phyloP scores from a whole-genome alignment of 2,113 vertebrate genomes.

The Xyrauchen texanus region DNA sequence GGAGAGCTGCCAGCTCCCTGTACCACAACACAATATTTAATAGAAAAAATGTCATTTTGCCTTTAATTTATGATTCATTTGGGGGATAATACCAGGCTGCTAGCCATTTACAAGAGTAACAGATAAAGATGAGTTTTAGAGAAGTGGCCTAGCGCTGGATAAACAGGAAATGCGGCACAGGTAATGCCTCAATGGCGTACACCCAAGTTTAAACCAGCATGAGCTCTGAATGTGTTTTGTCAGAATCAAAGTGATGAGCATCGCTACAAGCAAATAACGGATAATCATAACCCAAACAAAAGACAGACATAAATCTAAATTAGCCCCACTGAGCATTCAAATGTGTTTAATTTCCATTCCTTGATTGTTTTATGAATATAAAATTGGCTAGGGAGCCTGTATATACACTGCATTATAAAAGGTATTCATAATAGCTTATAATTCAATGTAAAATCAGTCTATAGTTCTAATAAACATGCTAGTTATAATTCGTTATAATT shows the following conservation, averaged over 20 bases:
- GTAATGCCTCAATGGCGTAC: slow-evolving; percentile 27
- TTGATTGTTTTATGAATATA: too few relatives aligned
- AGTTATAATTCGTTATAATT: too few relatives aligned
- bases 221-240: slow-evolving; percentile 11
- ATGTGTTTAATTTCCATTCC: neutral
- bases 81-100: slow-evolving; percentile 35
- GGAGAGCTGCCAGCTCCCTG: slow-evolving; percentile 35
- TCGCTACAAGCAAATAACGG: neutral
- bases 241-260: slow-evolving; percentile 1
- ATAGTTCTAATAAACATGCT: too few relatives aligned
- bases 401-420: too few relatives aligned
- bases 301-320: neutral
- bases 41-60: slow-evolving; percentile 29
- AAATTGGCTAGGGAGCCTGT: too few relatives aligned
- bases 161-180: slow-evolving; percentile 29
- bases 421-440: too few relatives aligned
- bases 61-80: slow-evolving; percentile 48
- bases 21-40: slow-evolving; percentile 35
- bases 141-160: slow-evolving; percentile 43
- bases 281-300: slow-evolving; percentile 13
- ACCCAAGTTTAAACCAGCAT: slow-evolving; percentile 25
- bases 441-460: too few relatives aligned
- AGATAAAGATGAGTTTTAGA: slow-evolving; percentile 39
- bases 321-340: slow-evolving; percentile 4
- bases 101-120: slow-evolving; percentile 44